phyloP scores from a whole-genome alignment of 2,797 vertebrate genomes.

The Catostomus latipinnis region DNA sequence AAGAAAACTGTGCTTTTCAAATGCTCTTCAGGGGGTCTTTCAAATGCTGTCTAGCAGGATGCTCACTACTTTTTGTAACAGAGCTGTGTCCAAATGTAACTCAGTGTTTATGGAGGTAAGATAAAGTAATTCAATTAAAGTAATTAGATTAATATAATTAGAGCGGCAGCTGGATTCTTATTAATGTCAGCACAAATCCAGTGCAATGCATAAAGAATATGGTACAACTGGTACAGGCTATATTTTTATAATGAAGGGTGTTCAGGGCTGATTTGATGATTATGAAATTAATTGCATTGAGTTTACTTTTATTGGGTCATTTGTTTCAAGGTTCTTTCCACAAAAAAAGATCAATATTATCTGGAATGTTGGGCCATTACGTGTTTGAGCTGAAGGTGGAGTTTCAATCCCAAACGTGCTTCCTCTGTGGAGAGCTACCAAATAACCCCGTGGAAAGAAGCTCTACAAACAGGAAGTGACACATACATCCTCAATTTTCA shows the following conservation, averaged over 20 bases:
- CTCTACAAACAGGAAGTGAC: constrained; percentile 60
- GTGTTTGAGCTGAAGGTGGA: constrained; percentile 56
- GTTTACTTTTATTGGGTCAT: constrained; percentile 59
- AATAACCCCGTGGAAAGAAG: constrained; percentile 44
- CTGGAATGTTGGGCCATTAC: constrained; percentile 69
- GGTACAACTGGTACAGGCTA: background rate
- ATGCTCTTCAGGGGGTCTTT: too few species aligned
- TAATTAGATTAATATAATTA: background rate
- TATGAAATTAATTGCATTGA: constrained; percentile 65
- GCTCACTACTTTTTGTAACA: background rate
- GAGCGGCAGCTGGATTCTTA: background rate
- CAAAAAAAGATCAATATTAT: constrained; percentile 61
- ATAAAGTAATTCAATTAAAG: background rate
- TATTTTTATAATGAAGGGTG: constrained; percentile 42
- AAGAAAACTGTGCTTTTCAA: too few species aligned
- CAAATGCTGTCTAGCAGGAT: too few species aligned
- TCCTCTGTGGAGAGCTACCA: constrained; percentile 55
- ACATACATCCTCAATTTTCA: constrained; percentile 51
- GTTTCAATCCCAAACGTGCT: constrained; percentile 48
- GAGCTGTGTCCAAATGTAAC: background rate
- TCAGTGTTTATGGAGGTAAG: background rate
- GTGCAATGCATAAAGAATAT: constrained; percentile 10
- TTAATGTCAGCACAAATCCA: constrained; percentile 3
- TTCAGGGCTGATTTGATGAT: constrained; percentile 56
- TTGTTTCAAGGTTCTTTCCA: constrained; percentile 59